phyloP scores from a whole-genome alignment of 1,140 invertebrate species.

The Drosophila guanche region DNA sequence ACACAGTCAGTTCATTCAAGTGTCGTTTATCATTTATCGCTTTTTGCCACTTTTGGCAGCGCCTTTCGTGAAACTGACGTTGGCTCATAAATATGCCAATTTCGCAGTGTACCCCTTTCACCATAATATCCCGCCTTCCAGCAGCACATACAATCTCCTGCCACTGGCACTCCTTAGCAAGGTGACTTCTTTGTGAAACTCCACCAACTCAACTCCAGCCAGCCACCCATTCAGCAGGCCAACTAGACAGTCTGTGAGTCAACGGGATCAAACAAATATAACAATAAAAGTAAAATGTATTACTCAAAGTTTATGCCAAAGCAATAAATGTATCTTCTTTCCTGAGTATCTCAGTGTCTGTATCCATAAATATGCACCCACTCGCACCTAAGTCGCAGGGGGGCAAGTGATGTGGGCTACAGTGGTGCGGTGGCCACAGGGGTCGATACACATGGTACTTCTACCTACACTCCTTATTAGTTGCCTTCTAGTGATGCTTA shows the following conservation, averaged over 20 bases:
- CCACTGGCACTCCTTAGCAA: conserved; percentile 7
- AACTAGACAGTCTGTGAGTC: conserved; percentile 44
- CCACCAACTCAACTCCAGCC: background rate
- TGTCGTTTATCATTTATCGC: conserved; percentile 67
- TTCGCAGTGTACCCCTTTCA: conserved; percentile 41
- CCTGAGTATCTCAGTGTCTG: conserved; percentile 57
- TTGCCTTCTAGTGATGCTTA: conserved; percentile 66
- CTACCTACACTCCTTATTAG: conserved; percentile 7
- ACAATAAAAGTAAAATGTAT: conserved; percentile 81
- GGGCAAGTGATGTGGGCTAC: background rate
- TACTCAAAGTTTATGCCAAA: conserved; percentile 77
- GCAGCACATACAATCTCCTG: background rate
- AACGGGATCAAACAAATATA: conserved; percentile 57
- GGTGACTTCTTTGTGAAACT: conserved; percentile 18
- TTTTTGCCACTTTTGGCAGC: conserved; percentile 69
- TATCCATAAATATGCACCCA: conserved; percentile 77
- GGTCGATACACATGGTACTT: conserved; percentile 61
- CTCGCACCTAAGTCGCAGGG: conserved; percentile 60
- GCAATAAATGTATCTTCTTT: conserved; percentile 77
- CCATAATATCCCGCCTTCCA: background rate
- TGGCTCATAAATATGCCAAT: conserved; percentile 76
- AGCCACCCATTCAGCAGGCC: conserved; percentile 1
- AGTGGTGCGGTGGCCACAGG: background rate
- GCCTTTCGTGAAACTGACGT: conserved; percentile 62
- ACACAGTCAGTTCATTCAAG: conserved; percentile 71